phyloP scores from a whole-genome alignment of 2,113 vertebrate species.

The Sinosuthora webbiana region DNA sequence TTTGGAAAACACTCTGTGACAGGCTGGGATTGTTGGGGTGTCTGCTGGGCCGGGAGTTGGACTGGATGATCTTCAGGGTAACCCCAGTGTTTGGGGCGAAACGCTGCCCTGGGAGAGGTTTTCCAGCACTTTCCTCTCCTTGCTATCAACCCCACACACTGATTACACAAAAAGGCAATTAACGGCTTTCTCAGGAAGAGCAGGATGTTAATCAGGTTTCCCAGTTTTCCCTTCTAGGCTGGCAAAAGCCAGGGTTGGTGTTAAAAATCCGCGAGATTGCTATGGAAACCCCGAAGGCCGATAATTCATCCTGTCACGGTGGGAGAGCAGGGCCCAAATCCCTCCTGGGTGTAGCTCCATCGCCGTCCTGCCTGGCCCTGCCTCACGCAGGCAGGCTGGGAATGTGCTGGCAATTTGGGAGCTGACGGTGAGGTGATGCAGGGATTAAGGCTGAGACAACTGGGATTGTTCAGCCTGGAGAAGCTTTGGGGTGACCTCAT shows the following conservation, averaged over 20 bases:
- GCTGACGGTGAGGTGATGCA: accelerated
- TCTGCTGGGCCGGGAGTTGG: not conserved
- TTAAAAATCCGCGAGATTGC: not conserved
- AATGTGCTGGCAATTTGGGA: not conserved
- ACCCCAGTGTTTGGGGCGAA: not conserved
- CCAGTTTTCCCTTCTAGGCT: not conserved
- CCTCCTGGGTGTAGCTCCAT: accelerated
- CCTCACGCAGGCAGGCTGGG: not conserved
- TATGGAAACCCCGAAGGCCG: not conserved
- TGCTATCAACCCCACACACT: accelerated
- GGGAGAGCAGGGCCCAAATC: not conserved
- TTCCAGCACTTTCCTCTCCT: not conserved
- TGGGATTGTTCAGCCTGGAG: not conserved
- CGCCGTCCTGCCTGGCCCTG: accelerated
- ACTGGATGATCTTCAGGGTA: not conserved
- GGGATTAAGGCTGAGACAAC: not conserved
- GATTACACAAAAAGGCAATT: not conserved
- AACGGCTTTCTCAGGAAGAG: not conserved
- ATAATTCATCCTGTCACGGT: not conserved
- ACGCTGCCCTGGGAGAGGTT: not conserved
- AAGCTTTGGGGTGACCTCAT: not conserved
- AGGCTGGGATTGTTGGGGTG: not conserved
- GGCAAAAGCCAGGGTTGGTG: not conserved
- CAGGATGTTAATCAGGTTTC: not conserved
- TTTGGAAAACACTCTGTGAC: accelerated